phyloP scores from a whole-genome alignment of 2,113 vertebrate genomes.

The Poeciliopsis retropinna region DNA sequence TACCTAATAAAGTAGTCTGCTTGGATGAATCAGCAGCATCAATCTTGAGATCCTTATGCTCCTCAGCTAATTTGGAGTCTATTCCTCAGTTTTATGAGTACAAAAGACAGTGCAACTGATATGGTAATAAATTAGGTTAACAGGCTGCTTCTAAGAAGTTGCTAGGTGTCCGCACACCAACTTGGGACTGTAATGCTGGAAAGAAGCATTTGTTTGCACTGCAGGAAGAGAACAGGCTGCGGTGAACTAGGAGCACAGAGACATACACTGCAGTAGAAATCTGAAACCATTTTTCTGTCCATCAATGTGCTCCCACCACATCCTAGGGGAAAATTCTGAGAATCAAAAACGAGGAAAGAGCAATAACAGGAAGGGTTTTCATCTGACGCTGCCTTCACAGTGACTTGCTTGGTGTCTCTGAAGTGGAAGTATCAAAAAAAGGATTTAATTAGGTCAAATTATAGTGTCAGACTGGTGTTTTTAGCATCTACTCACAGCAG shows the following conservation, averaged over 20 bases:
- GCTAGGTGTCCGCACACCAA: neutral
- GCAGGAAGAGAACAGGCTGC: slow-evolving; percentile 53
- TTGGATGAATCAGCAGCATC: slow-evolving; percentile 53
- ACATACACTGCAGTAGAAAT: slow-evolving; percentile 67
- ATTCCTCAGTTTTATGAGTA: slow-evolving; percentile 16
- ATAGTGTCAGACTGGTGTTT: slow-evolving; percentile 6
- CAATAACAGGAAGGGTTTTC: slow-evolving; percentile 4
- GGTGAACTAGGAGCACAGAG: slow-evolving; percentile 43
- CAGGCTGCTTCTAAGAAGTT: neutral
- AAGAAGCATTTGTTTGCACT: slow-evolving; percentile 44
- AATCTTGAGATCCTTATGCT: slow-evolving; percentile 40
- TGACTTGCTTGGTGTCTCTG: slow-evolving; percentile 15
- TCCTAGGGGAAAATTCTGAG: slow-evolving; percentile 16
- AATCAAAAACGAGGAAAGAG: slow-evolving; percentile 16
- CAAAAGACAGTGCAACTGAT: slow-evolving; percentile 9
- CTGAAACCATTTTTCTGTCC: slow-evolving; percentile 56
- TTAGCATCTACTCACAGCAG: neutral
- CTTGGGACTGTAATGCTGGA: slow-evolving; percentile 35
- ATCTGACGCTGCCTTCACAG: slow-evolving; percentile 32
- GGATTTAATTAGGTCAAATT: neutral
- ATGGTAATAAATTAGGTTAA: neutral
- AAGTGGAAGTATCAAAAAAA: neutral
- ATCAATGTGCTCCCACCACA: slow-evolving; percentile 18
- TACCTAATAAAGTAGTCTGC: too few species aligned
- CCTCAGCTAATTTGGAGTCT: slow-evolving; percentile 28